Conservation (phyloP, 2,113 vertebrate species). For the Oceanodroma tethys region DNA sequence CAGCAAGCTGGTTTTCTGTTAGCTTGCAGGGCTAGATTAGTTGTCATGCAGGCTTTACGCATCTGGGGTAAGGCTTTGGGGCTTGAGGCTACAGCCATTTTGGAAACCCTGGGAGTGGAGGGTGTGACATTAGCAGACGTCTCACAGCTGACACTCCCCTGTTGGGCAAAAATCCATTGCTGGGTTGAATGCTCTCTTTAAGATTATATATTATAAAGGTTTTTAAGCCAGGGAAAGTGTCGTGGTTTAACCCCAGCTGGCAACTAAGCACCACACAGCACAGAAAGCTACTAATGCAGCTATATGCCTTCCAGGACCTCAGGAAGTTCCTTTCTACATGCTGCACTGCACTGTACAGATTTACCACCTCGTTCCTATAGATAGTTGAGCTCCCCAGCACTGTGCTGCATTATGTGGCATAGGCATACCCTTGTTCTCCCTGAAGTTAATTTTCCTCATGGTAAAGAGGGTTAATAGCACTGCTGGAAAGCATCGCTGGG, state of each 20-base stretch:
- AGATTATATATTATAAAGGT: not conserved
- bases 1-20: not conserved
- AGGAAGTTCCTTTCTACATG: not conserved
- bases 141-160: not conserved
- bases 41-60: not conserved
- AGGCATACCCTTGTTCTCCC: not conserved
- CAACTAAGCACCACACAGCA: too few relatives aligned
- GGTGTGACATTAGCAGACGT: not conserved
- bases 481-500: not conserved
- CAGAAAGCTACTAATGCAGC: not conserved
- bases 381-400: not conserved
- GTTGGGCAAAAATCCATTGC: not conserved
- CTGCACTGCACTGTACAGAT: not conserved
- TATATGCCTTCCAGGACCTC: not conserved
- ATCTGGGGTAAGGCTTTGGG: not conserved
- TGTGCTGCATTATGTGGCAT: not conserved
- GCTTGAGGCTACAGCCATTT: not conserved
- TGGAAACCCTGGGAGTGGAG: not conserved
- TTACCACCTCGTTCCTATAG: not conserved
- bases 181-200: not conserved
- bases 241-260: too few relatives aligned
- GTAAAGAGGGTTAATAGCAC: not conserved
- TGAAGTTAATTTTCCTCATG: not conserved
- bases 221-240: not conserved
- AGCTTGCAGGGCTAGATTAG: not conserved